Base-by-base conservation (phyloP, 1,140 invertebrate genomes). In the Limonius californicus region DNA sequence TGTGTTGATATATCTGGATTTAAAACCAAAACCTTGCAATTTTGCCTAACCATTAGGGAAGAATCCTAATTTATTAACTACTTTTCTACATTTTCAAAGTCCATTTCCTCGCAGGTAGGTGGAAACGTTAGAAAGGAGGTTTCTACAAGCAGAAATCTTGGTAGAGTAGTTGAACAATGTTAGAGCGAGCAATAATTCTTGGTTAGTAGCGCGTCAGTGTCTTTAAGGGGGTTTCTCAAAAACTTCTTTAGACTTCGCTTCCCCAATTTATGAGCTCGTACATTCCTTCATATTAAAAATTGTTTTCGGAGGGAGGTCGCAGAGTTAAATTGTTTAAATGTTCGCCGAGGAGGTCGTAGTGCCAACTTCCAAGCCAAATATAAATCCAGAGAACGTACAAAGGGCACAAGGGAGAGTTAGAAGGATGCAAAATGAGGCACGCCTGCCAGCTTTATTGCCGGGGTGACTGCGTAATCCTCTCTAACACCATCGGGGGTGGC, bases 351-450 rank as follows among this genome's bases (percentile, higher is more conserved):
- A 50, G 3, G n/a, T 50, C 45, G 45, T 50, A 50, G 45, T 50
- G n/a, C n/a, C n/a, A n/a, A n/a, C n/a, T n/a, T 50, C 12, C 45
- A 16, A 21, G 45, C n/a, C 45, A 50, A 50, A 50, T 50, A 15
- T 50, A 50, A 50, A 50, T 50, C 45, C 45, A 19, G 45, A 50
- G 45, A 19, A 50, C 45, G 45, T 50, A 50, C 45, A 50, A 50
- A 50, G 45, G 45, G 45, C 45, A 50, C 45, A 50, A 50, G 45
- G 45, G 45, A 50, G 45, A 50, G 45, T 50, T 50, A 50, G 45
- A 50, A 50, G 45, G 45, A 50, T 50, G 45, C 45, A 50, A 50
- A 50, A 50, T 50, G 45, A 50, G 45, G 45, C 45, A 50, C 45
- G 45, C 45, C 45, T 50, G 45, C 45, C 45, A 50, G 45, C 45